These are phyloP conservation scores for Anthoscopus minutus DNA, from an alignment of 2,113 vertebrate genomes.

Conservation along the genomic window DNA sequence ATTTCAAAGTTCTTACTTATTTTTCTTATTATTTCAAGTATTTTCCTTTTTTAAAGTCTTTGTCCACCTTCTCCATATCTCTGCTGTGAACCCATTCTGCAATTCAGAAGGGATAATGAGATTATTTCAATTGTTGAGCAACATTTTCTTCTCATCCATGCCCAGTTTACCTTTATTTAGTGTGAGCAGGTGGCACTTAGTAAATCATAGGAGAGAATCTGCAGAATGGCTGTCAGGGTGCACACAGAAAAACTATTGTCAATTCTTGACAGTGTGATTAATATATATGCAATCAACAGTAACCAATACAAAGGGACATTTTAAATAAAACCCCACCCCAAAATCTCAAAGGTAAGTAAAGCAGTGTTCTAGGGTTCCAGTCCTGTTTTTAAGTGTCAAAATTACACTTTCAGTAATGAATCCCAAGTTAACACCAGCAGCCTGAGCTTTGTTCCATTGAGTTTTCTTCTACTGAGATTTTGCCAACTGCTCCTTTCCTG, in stretches of 20 bases:
- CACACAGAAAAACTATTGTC: background rate
- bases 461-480: background rate
- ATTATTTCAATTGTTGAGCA: background rate
- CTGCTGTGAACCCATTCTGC: background rate
- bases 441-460: background rate
- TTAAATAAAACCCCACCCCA: background rate
- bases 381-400: background rate
- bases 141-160: background rate
- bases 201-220: background rate
- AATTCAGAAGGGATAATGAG: background rate
- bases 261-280: background rate
- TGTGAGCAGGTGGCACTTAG: background rate
- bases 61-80: background rate
- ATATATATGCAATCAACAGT: background rate
- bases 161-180: background rate
- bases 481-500: background rate
- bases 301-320: background rate
- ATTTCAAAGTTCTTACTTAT: background rate
- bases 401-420: background rate
- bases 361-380: background rate
- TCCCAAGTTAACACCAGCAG: background rate
- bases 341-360: background rate
- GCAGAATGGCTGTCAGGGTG: background rate
- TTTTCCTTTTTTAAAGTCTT: background rate
- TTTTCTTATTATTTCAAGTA: background rate